Percentiles rank a stretch among this genome's conserved stretches.
Evolutionary conservation across 2,113 vertebrate species (phyloP).

Genomic region (Pogonocichla stellata): DNA sequence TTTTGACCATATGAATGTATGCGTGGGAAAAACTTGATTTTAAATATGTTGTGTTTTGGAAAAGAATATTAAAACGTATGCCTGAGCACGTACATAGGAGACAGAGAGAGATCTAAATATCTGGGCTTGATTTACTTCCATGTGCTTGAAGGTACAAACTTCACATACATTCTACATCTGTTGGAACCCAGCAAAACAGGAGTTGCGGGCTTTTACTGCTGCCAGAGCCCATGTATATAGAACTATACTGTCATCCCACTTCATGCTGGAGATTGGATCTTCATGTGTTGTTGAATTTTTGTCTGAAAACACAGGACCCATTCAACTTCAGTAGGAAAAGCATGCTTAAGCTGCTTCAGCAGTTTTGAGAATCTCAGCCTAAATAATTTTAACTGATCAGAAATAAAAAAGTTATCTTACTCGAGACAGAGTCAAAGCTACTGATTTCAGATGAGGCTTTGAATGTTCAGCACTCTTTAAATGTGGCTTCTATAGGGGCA

Average conservation of each 20-base stretch:
- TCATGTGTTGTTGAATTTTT: background rate
- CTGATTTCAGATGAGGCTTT: background rate
- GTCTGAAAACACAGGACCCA: background rate
- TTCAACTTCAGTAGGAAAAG: background rate
- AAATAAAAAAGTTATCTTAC: background rate
- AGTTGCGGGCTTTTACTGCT: background rate
- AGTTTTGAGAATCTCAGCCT: background rate
- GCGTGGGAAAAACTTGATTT: background rate
- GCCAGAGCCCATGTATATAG: background rate
- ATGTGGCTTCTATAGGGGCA: background rate
- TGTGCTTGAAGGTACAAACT: background rate
- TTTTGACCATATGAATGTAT: slow-evolving; percentile 6
- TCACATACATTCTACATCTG: background rate
- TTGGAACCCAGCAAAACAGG: background rate
- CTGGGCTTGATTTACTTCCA: slow-evolving; percentile 3
- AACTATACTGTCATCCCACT: fast-evolving
- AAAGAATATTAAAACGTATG: slow-evolving; percentile 4
- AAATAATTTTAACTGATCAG: background rate
- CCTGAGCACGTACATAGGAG: background rate
- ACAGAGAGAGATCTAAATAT: background rate
- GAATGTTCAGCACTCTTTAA: background rate
- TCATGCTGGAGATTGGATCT: background rate
- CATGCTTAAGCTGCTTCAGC: background rate
- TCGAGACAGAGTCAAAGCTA: background rate
- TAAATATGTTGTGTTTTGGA: slow-evolving; percentile 13